Conservation (phyloP, 2,888 invertebrate species). For the Pyrrhosoma nymphula region DNA sequence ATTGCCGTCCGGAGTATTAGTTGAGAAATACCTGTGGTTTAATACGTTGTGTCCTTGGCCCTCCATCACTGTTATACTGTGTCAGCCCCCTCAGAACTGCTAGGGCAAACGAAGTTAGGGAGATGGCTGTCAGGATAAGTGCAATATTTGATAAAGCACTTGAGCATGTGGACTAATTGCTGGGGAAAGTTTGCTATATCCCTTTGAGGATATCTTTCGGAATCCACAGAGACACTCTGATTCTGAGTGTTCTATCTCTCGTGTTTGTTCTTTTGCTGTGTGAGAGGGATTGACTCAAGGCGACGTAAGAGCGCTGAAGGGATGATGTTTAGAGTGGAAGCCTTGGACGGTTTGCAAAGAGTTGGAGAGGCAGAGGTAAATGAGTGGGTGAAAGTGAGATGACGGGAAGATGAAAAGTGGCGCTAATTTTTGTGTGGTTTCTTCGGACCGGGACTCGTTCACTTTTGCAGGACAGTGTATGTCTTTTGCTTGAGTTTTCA, state of each 20-base stretch:
- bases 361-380: not conserved
- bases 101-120: not conserved
- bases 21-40: too few species aligned
- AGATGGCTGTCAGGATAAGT: not conserved
- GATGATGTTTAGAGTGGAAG: not conserved
- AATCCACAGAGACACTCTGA: not conserved
- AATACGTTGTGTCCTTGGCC: too few species aligned
- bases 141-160: not conserved
- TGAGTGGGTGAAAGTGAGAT: not conserved
- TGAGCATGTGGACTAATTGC: not conserved
- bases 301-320: not conserved
- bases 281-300: not conserved
- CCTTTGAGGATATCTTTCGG: not conserved
- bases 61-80: too few species aligned
- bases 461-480: too few species aligned
- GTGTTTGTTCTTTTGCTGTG: not conserved
- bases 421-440: not conserved
- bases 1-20: too few species aligned
- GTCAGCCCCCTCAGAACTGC: not conserved
- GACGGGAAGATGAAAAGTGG: not conserved
- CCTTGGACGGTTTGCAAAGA: not conserved
- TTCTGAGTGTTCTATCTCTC: not conserved
- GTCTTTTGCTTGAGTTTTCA: too few species aligned
- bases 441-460: too few species aligned
- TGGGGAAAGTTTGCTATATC: not conserved